Percentiles rank a stretch among this genome's conserved stretches.
These are phyloP conservation scores for Morinoia aosen DNA, from an alignment of 2,888 invertebrate genomes.

Conservation along the genomic window DNA sequence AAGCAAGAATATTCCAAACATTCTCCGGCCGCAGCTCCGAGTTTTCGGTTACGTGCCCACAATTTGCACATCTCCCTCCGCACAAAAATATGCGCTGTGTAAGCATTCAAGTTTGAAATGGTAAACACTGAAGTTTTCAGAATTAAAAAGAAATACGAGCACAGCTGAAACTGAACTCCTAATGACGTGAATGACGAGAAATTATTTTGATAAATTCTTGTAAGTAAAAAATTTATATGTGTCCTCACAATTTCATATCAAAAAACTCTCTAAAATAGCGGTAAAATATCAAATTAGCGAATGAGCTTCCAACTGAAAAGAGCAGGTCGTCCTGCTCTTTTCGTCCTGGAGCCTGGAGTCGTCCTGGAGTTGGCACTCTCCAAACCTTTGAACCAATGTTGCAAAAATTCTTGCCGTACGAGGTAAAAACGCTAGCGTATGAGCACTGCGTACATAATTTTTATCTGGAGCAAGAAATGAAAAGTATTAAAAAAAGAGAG, in stretches of 20 bases:
- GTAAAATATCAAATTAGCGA: not conserved
- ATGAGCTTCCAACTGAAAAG: not conserved
- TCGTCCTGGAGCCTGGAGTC: not conserved
- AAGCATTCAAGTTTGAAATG: not conserved
- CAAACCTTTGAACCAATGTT: not conserved
- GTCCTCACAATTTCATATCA: not conserved
- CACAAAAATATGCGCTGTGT: not conserved
- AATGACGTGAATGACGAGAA: not conserved
- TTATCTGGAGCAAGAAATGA: not conserved
- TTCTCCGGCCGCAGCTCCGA: not conserved
- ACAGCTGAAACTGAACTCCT: not conserved
- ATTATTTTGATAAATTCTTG: not conserved
- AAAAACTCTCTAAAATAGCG: not conserved
- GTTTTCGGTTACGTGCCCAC: not conserved
- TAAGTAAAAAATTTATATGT: not conserved
- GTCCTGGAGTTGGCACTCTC: too few relatives aligned
- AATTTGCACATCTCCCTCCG: not conserved
- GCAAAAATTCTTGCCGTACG: not conserved
- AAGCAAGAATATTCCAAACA: not conserved
- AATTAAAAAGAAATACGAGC: not conserved
- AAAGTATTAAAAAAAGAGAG: not conserved
- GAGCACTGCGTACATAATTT: not conserved
- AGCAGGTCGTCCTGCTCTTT: not conserved
- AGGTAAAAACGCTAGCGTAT: not conserved
- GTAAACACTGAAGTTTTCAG: not conserved